These are phyloP conservation scores for Cephus sareptanus DNA, from an alignment of 2,888 invertebrate species.

Conservation along the genomic window DNA sequence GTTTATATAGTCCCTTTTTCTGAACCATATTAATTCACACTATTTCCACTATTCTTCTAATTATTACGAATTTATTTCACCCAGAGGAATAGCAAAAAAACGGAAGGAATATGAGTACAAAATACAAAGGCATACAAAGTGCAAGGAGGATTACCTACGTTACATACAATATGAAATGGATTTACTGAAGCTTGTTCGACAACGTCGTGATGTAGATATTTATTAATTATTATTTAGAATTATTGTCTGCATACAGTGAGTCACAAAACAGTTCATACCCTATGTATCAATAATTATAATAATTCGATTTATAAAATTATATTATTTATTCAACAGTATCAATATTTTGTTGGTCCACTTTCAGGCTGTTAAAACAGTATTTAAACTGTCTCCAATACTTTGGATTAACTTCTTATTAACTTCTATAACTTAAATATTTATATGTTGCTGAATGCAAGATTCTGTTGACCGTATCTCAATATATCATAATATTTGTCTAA, in stretches of 20 bases:
- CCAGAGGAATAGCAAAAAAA: slow-evolving; percentile 76
- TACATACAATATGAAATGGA: slow-evolving; percentile 80
- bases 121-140: slow-evolving; percentile 75
- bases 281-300: too few relatives aligned
- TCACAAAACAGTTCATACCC: too few relatives aligned
- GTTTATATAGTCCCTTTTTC: not conserved
- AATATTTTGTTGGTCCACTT: too few relatives aligned
- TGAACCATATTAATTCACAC: not conserved
- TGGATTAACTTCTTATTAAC: too few relatives aligned
- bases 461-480: too few relatives aligned
- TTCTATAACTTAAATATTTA: too few relatives aligned
- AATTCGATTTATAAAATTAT: too few relatives aligned
- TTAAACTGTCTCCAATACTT: too few relatives aligned
- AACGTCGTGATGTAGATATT: slow-evolving; percentile 69
- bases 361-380: too few relatives aligned
- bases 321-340: too few relatives aligned
- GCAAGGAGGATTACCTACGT: slow-evolving; percentile 76
- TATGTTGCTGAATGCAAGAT: too few relatives aligned
- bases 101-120: slow-evolving; percentile 80
- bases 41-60: slow-evolving; percentile 8
- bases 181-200: slow-evolving; percentile 74
- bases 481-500: too few relatives aligned
- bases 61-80: slow-evolving; percentile 11
- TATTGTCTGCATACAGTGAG: not conserved
- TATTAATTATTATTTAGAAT: slow-evolving; percentile 19